phyloP scores from a whole-genome alignment of 2,888 invertebrate genomes.

The Lydus trimaculatus region DNA sequence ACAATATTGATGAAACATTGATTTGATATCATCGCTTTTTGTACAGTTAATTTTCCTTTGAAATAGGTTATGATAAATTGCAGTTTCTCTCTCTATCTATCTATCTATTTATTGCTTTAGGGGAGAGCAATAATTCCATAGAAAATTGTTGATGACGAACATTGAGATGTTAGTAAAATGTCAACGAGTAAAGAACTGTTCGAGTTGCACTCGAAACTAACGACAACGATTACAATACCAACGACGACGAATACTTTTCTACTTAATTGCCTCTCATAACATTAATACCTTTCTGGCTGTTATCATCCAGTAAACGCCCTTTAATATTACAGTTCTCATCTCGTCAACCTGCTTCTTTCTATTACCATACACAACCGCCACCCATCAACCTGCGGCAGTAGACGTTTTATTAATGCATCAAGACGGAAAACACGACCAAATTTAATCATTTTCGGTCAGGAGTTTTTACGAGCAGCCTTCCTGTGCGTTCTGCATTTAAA shows the following conservation, averaged over 20 bases:
- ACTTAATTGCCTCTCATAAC: slow-evolving; percentile 30
- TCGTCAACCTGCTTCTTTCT: slow-evolving; percentile 12
- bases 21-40: neutral
- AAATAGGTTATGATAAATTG: neutral
- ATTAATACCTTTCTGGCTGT: slow-evolving; percentile 28
- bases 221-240: neutral
- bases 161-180: slow-evolving; percentile 6
- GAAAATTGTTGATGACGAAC: slow-evolving; percentile 12
- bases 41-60: neutral
- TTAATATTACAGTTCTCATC: slow-evolving; percentile 24
- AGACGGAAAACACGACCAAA: slow-evolving; percentile 14
- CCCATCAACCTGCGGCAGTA: neutral
- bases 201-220: slow-evolving; percentile 17
- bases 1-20: slow-evolving; percentile 3
- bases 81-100: neutral
- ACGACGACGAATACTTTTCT: slow-evolving; percentile 14
- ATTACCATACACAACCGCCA: neutral
- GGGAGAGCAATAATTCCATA: slow-evolving; percentile 2
- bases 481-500: neutral
- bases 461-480: neutral
- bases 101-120: neutral
- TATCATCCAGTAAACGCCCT: slow-evolving; percentile 26
- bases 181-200: slow-evolving; percentile 12
- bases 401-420: slow-evolving; percentile 24
- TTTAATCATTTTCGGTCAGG: slow-evolving; percentile 11